phyloP scores from a whole-genome alignment of 2,888 invertebrate species.

The Nemotelus pantherinus region DNA sequence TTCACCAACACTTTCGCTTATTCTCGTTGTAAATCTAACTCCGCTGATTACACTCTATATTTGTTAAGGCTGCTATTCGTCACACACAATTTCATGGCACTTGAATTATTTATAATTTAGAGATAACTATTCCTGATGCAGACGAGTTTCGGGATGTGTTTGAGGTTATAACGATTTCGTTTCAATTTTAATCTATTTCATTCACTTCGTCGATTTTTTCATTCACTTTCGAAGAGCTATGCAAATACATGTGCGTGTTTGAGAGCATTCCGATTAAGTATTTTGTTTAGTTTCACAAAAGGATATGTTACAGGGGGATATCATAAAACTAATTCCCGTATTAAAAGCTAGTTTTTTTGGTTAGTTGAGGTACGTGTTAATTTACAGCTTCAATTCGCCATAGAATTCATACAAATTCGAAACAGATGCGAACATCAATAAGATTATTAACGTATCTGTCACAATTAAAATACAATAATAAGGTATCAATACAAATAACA shows the following conservation, averaged over 20 bases:
- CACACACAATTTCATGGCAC: conserved; percentile 34
- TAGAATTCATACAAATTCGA: background rate
- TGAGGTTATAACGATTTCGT: background rate
- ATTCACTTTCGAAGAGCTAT: background rate
- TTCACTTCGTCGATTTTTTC: background rate
- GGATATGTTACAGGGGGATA: conserved; percentile 35
- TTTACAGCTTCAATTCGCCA: background rate
- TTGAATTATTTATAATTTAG: background rate
- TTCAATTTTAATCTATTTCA: background rate
- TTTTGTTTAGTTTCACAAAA: conserved; percentile 18
- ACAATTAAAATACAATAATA: background rate
- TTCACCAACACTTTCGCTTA: conserved; percentile 11
- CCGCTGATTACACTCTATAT: background rate
- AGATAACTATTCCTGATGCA: conserved; percentile 1
- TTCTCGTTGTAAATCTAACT: background rate
- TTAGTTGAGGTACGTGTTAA: conserved; percentile 29
- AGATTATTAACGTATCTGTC: background rate
- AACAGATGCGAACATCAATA: background rate
- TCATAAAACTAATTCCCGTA: background rate
- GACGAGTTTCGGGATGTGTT: background rate
- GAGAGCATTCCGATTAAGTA: background rate
- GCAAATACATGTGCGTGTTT: conserved; percentile 33
- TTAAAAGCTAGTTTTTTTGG: conserved; percentile 8
- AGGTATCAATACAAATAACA: conserved; percentile 4
- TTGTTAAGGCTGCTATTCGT: conserved; percentile 24